Evolutionary conservation across 2,113 vertebrate species (phyloP), one percentile per base, ranked within the genome.

Genomic region (Marcusenius ussheri): DNA sequence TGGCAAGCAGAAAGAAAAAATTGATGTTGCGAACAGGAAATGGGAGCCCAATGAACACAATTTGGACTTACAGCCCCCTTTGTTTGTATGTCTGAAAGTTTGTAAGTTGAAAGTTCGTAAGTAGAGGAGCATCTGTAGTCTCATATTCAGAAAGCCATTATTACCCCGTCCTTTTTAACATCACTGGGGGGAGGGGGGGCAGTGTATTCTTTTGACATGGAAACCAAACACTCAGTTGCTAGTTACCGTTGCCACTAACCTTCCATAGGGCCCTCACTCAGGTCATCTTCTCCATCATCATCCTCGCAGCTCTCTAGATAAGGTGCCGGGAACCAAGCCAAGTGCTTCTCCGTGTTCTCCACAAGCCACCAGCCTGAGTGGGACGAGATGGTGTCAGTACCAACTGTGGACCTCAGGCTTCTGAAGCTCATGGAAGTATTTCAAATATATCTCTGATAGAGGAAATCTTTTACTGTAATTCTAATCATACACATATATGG

Each of bases 331-430:
- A 99, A 99, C 98, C 98, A 99, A 53, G 98, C 98, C n/a, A 95
- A 90, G n/a, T 92, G 90, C 88, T 96, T 97, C 0, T 95, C 92
- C 62, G 96, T 90, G 0, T 98, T 99, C 91, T 96, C 97, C 90
- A 99, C 98, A 51, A 99, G 95, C 98, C 98, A 99, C 98, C 98
- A 99, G 0, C 98, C 98, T 99, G 92, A 83, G 90, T 9, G 90
- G 3, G 17, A 5, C 66, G 21, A 56, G 9, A 35, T 6, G 21
- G 24, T 58, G 27, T 50, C 39, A 90, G 21, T 19, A n/a, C 87
- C 11, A 35, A 24, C 5, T 31, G 19, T 53, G 35, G n/a, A 39
- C 56, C n/a, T 31, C 24, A 21, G n/a, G 4, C 24, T 1, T 19
- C 1, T 5, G 39, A 80, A 80, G 35, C 74, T 80, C 74, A 42